Evolutionary conservation across 1,140 invertebrate genomes (phyloP), one percentile per base, ranked within the genome.

Genomic region (Tetraneura akinire): DNA sequence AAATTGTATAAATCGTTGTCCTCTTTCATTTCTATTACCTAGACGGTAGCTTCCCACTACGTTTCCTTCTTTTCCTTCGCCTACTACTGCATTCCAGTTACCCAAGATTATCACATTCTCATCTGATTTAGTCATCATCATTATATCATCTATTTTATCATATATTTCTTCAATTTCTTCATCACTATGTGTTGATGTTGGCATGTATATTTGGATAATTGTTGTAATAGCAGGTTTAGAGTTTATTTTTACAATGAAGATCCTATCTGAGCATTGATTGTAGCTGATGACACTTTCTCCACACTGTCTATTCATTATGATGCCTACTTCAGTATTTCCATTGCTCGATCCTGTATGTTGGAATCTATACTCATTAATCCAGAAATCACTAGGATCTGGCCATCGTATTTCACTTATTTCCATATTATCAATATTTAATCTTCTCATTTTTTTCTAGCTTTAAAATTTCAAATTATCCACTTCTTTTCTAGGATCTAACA

Each of bases 401-500:
- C 78, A n/a, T n/a, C n/a, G n/a, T n/a, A n/a, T n/a, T n/a, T n/a
- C n/a, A n/a, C n/a, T n/a, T n/a, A n/a, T n/a, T 14, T 74, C 82
- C 9, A 81, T 45, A 45, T 81, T 82, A 21, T 80, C 55, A 57
- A 83, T 80, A n/a, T 81, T 82, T 29, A 81, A 29, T 80, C 80
- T 82, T 66, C 62, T 55, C 78, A 81, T 83, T 82, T n/a, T n/a
- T n/a, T n/a, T 83, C 80, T n/a, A 73, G 23, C 10, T 68, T 64
- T 21, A 81, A 60, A 78, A 82, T 76, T 62, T 82, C 47, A n/a
- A n/a, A n/a, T n/a, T n/a, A n/a, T n/a, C n/a, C n/a, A n/a, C n/a
- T n/a, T n/a, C n/a, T n/a, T n/a, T 76, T 55, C 71, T 83, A 64
- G 11, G 70, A 73, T 80, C 81, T 80, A 6, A 83, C 81, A 80